Evolutionary conservation across 1,140 invertebrate genomes (phyloP).

Genomic region (Chymomyza costata): DNA sequence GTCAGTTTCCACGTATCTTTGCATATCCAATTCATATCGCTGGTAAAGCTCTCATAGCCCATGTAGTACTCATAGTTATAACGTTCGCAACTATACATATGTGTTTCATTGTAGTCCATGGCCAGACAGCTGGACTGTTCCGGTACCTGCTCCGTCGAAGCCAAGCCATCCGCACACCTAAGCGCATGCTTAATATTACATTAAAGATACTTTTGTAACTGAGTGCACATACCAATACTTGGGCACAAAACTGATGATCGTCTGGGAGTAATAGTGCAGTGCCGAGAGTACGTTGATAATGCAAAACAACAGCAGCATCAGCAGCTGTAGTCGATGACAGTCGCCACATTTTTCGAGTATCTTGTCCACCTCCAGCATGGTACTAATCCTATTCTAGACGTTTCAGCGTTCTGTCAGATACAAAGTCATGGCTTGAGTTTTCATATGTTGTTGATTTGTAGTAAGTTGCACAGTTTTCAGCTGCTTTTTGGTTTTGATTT

Average conservation of each 20-base stretch:
- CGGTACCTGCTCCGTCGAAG: constrained; percentile 1
- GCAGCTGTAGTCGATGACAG: constrained; percentile 78
- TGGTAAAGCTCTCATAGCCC: constrained; percentile 62
- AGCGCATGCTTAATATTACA: constrained; percentile 10
- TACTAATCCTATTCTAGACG: constrained; percentile 14
- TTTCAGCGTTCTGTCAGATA: too few relatives aligned
- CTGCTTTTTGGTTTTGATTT: constrained; percentile 7
- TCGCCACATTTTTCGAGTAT: constrained; percentile 79
- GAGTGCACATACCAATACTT: constrained; percentile 69
- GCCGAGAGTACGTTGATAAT: constrained; percentile 76
- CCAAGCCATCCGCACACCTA: constrained; percentile 46
- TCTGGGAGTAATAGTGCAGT: constrained; percentile 78
- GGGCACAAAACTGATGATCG: constrained; percentile 77
- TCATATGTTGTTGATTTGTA: too few relatives aligned
- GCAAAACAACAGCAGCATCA: constrained; percentile 78
- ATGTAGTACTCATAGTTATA: constrained; percentile 57
- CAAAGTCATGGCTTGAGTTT: background rate
- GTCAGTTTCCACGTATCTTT: constrained; percentile 77
- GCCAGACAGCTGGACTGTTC: constrained; percentile 38
- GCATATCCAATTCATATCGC: constrained; percentile 78
- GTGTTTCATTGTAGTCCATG: constrained; percentile 3
- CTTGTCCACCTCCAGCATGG: constrained; percentile 56
- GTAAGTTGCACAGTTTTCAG: constrained; percentile 10
- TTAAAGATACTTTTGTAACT: too few relatives aligned
- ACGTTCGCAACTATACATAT: constrained; percentile 16